These are phyloP conservation scores for Acipenser ruthenus DNA, from an alignment of 2,797 vertebrate species.

Conservation along the genomic window DNA sequence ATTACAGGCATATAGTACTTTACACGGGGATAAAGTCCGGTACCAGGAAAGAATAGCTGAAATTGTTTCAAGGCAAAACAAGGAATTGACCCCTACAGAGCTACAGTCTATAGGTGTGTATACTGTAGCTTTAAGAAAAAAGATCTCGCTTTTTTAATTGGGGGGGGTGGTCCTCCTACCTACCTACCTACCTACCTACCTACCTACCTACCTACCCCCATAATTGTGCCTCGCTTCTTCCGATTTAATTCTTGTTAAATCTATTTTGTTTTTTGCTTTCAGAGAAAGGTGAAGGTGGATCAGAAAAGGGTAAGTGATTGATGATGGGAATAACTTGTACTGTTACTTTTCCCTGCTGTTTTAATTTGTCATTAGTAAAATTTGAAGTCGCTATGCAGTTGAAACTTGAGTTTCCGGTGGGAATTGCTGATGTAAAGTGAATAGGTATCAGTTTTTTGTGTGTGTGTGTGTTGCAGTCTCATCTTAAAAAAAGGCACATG, in stretches of 20 bases:
- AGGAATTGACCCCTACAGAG: conserved; percentile 22
- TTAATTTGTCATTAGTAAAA: no score
- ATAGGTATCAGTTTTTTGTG: background rate
- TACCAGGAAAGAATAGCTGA: conserved; percentile 53
- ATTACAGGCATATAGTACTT: conserved; percentile 49
- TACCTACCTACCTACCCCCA: no score
- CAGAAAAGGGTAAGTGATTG: conserved; percentile 23
- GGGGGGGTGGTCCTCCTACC: no score
- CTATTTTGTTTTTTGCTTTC: conserved; percentile 19
- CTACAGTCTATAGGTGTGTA: conserved; percentile 36
- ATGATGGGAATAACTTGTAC: background rate
- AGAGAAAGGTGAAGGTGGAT: conserved; percentile 21
- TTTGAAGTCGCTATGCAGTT: background rate
- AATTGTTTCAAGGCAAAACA: conserved; percentile 35
- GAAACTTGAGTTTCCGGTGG: background rate
- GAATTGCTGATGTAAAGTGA: background rate
- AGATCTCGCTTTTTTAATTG: background rate
- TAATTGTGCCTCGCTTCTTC: no score
- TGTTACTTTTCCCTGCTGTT: background rate
- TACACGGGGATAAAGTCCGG: conserved; percentile 54
- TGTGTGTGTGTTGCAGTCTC: background rate
- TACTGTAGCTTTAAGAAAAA: background rate
- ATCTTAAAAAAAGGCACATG: background rate
- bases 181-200: no score
- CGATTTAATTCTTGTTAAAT: no score